Base-by-base conservation (phyloP, 2,888 invertebrate genomes). In the Drosophila antonietae region DNA sequence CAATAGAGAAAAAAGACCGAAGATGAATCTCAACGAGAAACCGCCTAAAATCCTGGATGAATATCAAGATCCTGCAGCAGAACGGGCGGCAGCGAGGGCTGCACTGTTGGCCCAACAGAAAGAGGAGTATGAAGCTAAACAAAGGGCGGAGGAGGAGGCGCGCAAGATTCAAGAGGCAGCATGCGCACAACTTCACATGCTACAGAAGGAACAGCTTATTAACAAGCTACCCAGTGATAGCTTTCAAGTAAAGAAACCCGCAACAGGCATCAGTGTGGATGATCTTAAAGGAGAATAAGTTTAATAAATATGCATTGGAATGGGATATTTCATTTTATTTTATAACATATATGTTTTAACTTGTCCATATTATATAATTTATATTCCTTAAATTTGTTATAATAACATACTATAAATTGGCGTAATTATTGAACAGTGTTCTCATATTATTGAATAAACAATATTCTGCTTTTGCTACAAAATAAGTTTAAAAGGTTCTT, bases 141-240 rank as follows among this genome's bases (percentile, higher is more conserved):
- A 88, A 2, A 85, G 78, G 53, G 87, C 85, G 7, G 87, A 90
- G 33, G 80, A 81, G 35, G 84, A 85, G n/a, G 73, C 85, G 0
- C 81, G 84, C 2, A 82, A 80, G 43, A 89, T 90, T 47, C 91
- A 91, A 31, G 88, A 90, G 44, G 88, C 89, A 18, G 91, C 91
- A 12, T 85, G 80, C 18, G 80, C 85, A 49, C 92, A 92, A 59
- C 77, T 91, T 1, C 61, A 83, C 33, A 74, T 71, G 47, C 66
- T 89, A 9, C 88, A 89, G n/a, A 72, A 84, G 23, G 70, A 83
- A 33, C 68, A 69, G 12, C 61, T 76, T n/a, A 57, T 71, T 14
- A 70, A 73, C 0, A 73, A 73, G 47, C 52, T 75, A 37, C 75
- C 90, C 18, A 79, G 79, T 33, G 81, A 81, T 14, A 88, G 73